Conservation (phyloP, 2,113 vertebrate genomes). For the Hippocampus comes region DNA sequence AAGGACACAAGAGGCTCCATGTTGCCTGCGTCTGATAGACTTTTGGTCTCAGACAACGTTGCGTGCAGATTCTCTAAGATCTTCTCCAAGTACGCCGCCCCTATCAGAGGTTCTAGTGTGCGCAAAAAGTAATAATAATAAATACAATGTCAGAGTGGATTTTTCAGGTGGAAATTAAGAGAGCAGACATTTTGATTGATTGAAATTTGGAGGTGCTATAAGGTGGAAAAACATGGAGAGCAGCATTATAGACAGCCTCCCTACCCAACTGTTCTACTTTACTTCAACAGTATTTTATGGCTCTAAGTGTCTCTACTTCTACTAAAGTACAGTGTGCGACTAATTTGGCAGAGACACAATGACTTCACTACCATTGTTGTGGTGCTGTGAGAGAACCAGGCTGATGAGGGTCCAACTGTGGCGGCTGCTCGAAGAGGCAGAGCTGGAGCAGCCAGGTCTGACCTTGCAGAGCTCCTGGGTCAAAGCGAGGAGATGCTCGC, state of each 20-base stretch:
- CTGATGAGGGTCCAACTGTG: conserved; percentile 86
- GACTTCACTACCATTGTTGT: conserved; percentile 76
- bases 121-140: conserved; percentile 8
- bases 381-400: conserved; percentile 82
- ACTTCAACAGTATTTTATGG: no score
- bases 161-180: not conserved
- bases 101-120: conserved; percentile 82
- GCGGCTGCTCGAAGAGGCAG: conserved; percentile 61
- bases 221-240: no score
- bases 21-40: conserved; percentile 83
- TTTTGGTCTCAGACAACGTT: conserved; percentile 83
- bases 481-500: conserved; percentile 80
- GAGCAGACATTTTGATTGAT: no score
- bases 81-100: conserved; percentile 82
- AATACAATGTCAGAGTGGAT: not conserved
- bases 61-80: conserved; percentile 88
- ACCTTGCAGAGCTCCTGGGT: conserved; percentile 80
- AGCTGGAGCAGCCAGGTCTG: conserved; percentile 50
- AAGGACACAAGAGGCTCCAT: conserved; percentile 83
- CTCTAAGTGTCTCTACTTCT: not conserved
- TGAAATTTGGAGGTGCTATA: no score
- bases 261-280: no score
- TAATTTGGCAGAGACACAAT: not conserved
- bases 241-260: no score
- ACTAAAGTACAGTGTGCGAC: not conserved